Evolutionary conservation across 2,797 vertebrate species (phyloP).

Genomic region (Sebastes nivosus): DNA sequence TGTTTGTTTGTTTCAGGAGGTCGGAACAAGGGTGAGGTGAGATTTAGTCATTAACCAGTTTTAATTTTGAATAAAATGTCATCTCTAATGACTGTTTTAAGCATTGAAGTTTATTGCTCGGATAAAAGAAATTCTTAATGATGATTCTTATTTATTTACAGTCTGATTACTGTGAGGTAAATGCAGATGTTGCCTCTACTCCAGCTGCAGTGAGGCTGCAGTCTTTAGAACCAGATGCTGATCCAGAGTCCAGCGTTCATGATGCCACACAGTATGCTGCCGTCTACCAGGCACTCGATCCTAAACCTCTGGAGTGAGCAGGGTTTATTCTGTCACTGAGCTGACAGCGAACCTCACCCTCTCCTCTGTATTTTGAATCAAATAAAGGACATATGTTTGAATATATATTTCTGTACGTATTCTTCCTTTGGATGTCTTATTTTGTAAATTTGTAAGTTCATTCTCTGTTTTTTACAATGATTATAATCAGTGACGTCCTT

Average conservation of each 20-base stretch:
- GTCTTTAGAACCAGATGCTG: neutral
- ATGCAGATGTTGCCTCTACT: conserved; percentile 2
- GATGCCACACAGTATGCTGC: conserved; percentile 18
- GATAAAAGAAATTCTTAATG: neutral
- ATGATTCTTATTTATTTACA: conserved; percentile 7
- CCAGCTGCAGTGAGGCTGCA: conserved; percentile 33
- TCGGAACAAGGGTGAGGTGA: conserved; percentile 51
- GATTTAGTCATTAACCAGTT: neutral
- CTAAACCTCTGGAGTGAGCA: conserved; percentile 46
- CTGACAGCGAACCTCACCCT: neutral
- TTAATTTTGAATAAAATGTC: neutral
- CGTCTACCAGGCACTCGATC: conserved; percentile 52
- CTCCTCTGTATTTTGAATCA: conserved; percentile 4
- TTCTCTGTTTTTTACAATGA: neutral
- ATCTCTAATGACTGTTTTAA: neutral
- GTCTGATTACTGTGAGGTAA: conserved; percentile 32
- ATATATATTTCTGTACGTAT: neutral
- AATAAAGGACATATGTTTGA: conserved; percentile 26
- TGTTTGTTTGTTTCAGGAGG: conserved; percentile 36
- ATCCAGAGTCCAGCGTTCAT: conserved; percentile 18
- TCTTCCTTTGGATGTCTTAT: neutral
- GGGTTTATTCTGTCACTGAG: neutral
- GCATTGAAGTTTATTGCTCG: neutral
- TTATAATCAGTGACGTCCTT: neutral
- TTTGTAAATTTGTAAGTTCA: neutral